Base-by-base conservation (phyloP, 2,113 vertebrate species). In the Myrmophylax atrothorax region DNA sequence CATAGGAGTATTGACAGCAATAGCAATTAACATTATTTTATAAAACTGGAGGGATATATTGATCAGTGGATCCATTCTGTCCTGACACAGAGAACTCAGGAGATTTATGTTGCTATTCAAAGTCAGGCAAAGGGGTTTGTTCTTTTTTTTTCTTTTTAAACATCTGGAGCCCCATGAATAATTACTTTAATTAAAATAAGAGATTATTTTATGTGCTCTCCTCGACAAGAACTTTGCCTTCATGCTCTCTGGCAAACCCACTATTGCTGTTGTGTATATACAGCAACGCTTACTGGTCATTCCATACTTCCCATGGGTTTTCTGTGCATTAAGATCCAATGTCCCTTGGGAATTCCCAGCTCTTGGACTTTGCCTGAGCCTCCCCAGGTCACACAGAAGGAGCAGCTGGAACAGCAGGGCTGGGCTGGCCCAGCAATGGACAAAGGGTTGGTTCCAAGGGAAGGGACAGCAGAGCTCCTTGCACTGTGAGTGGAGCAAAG, bases 131-230 rank as follows among this genome's bases (percentile, higher is more conserved):
- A 75, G 29, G 47, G 47, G 6, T 59, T 95, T 86, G 50, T 56
- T 84, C 64, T 22, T 23, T 60, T 59, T n/a, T 38, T 19, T 90
- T 92, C 87, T 82, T 90, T 93, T 35, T 1, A 24, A 94, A 84
- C 60, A 94, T 69, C 72, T 93, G 90, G 35, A 88, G 20, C 23
- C 38, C 56, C 60, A 74, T 37, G 79, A 94, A 94, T 91, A 95
- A 94, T 85, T 85, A 53, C 18, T 89, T 69, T 55, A 94, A 96
- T 89, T 92, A 89, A 91, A 95, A 91, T 84, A 60, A 77, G 56
- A 84, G 76, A 81, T 47, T 72, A 68, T 64, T 95, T 91, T 70
- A 68, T 74, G 64, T 40, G 85, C 35, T 31, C 25, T 95, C 40
- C 60, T 86, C 63, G 79, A 47, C 50, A 86, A 87, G 72, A 77